A percentile compares a stretch with the other conserved stretches of the same genome.
These are phyloP conservation scores for Ambastaia sidthimunki DNA, from an alignment of 2,797 vertebrate genomes.

Conservation along the genomic window DNA sequence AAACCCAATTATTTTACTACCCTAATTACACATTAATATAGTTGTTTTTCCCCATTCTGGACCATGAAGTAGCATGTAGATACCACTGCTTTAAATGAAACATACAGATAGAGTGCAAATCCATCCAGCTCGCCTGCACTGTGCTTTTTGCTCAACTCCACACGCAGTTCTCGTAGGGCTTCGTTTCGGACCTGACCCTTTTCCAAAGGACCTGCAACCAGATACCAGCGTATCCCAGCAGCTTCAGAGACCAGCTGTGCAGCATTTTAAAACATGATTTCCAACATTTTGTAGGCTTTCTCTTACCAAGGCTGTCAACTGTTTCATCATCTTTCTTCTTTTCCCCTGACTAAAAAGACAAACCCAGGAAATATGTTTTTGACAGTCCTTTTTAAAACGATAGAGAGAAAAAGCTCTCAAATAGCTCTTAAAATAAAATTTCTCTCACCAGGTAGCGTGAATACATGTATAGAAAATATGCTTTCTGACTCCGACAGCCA, in stretches of 20 bases:
- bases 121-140: slow-evolving; percentile 91
- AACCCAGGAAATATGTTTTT: too few relatives aligned
- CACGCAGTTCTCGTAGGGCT: slow-evolving; percentile 90
- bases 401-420: neutral
- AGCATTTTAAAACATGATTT: rapidly evolving
- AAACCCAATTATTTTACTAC: too few relatives aligned
- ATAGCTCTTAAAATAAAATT: too few relatives aligned
- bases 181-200: slow-evolving; percentile 99
- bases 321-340: slow-evolving; percentile 99
- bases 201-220: slow-evolving; percentile 88
- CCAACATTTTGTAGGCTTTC: too few relatives aligned
- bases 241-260: neutral
- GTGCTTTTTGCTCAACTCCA: slow-evolving; percentile 97
- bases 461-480: slow-evolving; percentile 99
- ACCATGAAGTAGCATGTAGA: neutral
- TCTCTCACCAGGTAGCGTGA: slow-evolving; percentile 92
- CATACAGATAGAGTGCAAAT: slow-evolving; percentile 96
- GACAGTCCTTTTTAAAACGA: too few relatives aligned
- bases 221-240: neutral
- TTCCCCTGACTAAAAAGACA: slow-evolving; percentile 87
- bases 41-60: too few relatives aligned
- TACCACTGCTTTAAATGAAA: slow-evolving; percentile 9
- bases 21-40: too few relatives aligned
- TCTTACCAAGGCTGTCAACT: slow-evolving; percentile 95
- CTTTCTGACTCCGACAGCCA: slow-evolving; percentile 95